Conservation (phyloP, 2,797 vertebrate species). For the Cottoperca gobio region DNA sequence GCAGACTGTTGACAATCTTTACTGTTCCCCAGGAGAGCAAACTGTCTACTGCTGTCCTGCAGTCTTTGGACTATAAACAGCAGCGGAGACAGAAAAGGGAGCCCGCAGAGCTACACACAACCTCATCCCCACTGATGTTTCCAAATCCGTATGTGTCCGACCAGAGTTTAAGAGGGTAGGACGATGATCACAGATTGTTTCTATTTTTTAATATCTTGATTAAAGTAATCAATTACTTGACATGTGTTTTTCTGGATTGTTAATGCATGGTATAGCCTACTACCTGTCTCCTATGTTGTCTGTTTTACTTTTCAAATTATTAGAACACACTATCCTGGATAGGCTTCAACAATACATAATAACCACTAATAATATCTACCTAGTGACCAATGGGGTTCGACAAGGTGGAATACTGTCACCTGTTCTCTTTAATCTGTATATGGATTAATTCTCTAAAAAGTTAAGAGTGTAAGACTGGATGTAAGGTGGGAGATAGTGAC, state of each 20-base stretch:
- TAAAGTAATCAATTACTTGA: not conserved
- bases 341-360: too few relatives aligned
- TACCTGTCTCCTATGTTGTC: too few relatives aligned
- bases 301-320: too few relatives aligned
- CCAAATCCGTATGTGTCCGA: constrained; percentile 81
- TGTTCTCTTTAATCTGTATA: not conserved
- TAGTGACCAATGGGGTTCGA: not conserved
- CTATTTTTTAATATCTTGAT: not conserved
- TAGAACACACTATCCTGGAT: too few relatives aligned
- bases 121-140: constrained; percentile 75
- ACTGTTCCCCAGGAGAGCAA: constrained; percentile 73
- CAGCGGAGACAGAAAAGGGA: constrained; percentile 73
- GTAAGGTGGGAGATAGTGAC: too few relatives aligned
- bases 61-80: constrained; percentile 79
- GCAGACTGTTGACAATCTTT: not conserved
- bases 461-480: too few relatives aligned
- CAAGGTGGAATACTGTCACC: not conserved
- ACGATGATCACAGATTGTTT: not conserved
- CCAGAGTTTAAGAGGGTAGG: constrained; percentile 78
- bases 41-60: constrained; percentile 51
- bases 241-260: too few relatives aligned
- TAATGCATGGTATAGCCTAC: too few relatives aligned
- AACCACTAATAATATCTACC: too few relatives aligned
- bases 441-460: too few relatives aligned
- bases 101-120: constrained; percentile 68